Conservation (phyloP, 2,797 vertebrate genomes). For the Linurgus olivaceus region DNA sequence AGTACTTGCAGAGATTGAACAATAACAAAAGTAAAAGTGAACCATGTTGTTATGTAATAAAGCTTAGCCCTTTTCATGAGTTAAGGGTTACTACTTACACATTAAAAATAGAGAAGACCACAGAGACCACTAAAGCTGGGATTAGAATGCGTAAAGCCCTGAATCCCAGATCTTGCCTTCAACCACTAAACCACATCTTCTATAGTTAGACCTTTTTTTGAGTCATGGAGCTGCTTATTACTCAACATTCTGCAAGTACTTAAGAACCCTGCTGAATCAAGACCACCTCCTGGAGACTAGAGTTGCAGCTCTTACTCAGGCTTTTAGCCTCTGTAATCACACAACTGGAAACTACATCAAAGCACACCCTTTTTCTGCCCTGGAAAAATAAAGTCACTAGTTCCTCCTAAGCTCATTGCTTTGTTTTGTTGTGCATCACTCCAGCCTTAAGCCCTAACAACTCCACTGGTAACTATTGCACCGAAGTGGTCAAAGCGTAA, state of each 20-base stretch:
- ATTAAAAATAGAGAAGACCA: conserved; percentile 61
- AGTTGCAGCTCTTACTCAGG: background rate
- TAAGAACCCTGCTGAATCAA: conserved; percentile 37
- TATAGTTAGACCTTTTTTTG: conserved; percentile 16
- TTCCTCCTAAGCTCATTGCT: background rate
- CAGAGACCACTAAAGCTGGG: conserved; percentile 54
- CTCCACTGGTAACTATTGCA: background rate
- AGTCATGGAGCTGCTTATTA: conserved; percentile 23
- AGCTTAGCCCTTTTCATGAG: conserved; percentile 30
- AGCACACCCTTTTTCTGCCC: background rate
- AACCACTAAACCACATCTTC: conserved; percentile 64
- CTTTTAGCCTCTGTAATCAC: background rate
- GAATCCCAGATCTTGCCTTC: conserved; percentile 41
- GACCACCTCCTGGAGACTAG: background rate
- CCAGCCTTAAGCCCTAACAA: background rate
- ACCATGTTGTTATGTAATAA: conserved; percentile 45
- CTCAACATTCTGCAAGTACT: conserved; percentile 33
- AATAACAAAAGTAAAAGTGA: conserved; percentile 58
- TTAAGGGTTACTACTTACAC: conserved; percentile 46
- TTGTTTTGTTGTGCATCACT: background rate
- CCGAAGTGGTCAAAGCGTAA: background rate
- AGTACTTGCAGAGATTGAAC: conserved; percentile 14
- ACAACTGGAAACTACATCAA: background rate
- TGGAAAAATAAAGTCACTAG: background rate
- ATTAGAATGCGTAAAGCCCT: conserved; percentile 4